A percentile compares a stretch with the other conserved stretches of the same genome.
Conservation (phyloP, 92 coral and sea anemone species). For the Heteractis magnifica region DNA sequence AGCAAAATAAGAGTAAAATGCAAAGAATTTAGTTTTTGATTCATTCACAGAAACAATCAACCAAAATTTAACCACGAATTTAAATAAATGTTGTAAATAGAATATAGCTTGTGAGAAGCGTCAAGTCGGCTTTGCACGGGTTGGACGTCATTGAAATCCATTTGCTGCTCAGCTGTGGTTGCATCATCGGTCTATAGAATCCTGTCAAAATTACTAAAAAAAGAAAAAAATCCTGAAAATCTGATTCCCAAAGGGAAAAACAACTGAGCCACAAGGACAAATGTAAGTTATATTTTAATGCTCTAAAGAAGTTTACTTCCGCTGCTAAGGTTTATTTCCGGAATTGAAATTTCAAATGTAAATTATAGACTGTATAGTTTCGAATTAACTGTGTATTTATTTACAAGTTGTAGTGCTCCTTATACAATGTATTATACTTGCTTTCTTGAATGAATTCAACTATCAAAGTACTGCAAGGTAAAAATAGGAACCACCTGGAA, state of each 20-base stretch:
- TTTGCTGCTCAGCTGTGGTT: background rate
- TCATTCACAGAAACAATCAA: background rate
- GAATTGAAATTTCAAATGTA: background rate
- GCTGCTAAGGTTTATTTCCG: background rate
- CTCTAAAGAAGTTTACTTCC: too few species aligned
- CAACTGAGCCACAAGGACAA: too few species aligned
- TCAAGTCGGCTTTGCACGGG: background rate
- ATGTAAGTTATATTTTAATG: too few species aligned
- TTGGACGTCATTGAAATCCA: too few species aligned
- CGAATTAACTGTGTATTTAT: background rate
- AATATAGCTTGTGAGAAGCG: background rate
- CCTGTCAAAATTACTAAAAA: too few species aligned
- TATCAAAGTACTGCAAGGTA: background rate
- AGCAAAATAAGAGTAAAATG: background rate
- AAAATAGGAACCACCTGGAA: background rate
- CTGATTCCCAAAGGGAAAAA: too few species aligned
- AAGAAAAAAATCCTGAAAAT: too few species aligned
- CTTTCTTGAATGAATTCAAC: background rate
- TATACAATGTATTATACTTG: background rate
- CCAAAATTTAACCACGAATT: background rate
- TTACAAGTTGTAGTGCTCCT: background rate
- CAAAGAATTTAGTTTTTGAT: background rate
- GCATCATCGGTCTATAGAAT: too few species aligned
- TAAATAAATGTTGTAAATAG: background rate
- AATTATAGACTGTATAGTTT: background rate